phyloP scores from a whole-genome alignment of 2,797 vertebrate genomes.

The Cryptoblepharus egeriae region DNA sequence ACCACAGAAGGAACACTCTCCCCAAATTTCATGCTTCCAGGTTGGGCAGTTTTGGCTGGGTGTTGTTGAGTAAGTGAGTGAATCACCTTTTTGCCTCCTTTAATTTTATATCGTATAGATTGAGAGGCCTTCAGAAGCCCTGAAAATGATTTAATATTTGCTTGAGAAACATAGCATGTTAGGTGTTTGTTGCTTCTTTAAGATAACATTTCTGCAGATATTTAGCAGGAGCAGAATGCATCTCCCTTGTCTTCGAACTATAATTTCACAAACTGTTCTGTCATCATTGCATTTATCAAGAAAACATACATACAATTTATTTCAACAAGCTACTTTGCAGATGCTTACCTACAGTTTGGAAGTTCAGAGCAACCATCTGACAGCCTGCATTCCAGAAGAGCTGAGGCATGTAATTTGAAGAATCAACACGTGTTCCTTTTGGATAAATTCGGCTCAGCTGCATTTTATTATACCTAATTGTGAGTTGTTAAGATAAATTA shows the following conservation, averaged over 20 bases:
- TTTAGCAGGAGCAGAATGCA: neutral
- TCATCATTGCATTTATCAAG: neutral
- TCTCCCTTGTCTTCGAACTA: neutral
- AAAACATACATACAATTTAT: neutral
- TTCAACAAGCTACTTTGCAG: neutral
- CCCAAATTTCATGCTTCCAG: too few relatives aligned
- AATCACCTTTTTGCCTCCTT: too few relatives aligned
- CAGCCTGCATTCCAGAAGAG: conserved; percentile 99
- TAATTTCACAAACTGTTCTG: neutral
- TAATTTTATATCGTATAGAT: too few relatives aligned
- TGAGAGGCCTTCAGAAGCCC: too few relatives aligned
- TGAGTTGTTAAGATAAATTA: conserved; percentile 77
- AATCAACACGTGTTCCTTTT: conserved; percentile 97
- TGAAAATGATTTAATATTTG: too few relatives aligned
- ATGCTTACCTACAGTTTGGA: conserved; percentile 93
- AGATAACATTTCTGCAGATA: too few relatives aligned
- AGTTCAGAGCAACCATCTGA: conserved; percentile 97
- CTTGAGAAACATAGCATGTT: neutral
- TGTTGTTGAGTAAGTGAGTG: too few relatives aligned
- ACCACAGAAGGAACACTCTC: too few relatives aligned
- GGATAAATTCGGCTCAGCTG: conserved; percentile 98
- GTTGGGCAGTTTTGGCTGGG: too few relatives aligned
- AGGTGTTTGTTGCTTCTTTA: neutral
- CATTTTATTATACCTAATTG: conserved; percentile 94
- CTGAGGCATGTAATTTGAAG: conserved; percentile 98